phyloP scores from a whole-genome alignment of 2,888 invertebrate species.

The Saturnia japonica region DNA sequence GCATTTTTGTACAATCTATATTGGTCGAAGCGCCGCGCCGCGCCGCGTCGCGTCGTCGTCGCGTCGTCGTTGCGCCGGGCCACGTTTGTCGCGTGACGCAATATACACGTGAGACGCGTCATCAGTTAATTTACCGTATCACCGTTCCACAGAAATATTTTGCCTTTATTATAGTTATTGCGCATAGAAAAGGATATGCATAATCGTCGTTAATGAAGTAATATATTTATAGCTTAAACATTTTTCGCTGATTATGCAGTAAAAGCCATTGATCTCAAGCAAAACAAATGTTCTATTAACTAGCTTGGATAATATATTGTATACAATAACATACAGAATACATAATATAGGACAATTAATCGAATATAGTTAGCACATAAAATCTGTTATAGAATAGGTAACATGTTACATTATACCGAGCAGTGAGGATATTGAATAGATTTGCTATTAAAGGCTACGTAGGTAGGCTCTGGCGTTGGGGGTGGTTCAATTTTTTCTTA shows the following conservation, averaged over 20 bases:
- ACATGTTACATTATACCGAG: background rate
- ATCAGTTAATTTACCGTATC: constrained; percentile 29
- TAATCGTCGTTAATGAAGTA: background rate
- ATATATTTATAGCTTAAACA: background rate
- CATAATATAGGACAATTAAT: too few species aligned
- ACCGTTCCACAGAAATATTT: constrained; percentile 12
- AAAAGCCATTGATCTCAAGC: background rate
- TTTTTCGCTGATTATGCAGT: background rate
- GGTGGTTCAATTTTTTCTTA: too few species aligned
- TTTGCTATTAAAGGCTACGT: too few species aligned
- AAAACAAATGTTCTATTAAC: background rate
- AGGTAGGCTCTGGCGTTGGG: too few species aligned
- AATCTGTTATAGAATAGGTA: background rate
- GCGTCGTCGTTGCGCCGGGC: background rate
- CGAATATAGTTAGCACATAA: background rate
- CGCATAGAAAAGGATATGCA: background rate
- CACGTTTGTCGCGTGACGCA: background rate
- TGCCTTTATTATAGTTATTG: background rate
- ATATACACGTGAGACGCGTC: constrained; percentile 37
- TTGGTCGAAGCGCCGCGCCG: constrained; percentile 34
- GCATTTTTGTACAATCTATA: constrained; percentile 30
- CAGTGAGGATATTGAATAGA: background rate
- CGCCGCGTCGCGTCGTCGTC: constrained; percentile 38
- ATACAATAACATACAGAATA: background rate
- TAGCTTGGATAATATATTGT: background rate